Percentiles rank a stretch among this genome's conserved stretches.
Conservation (phyloP, 37 sponge, comb jelly and placozoan species). For the Halichondria panicea region DNA sequence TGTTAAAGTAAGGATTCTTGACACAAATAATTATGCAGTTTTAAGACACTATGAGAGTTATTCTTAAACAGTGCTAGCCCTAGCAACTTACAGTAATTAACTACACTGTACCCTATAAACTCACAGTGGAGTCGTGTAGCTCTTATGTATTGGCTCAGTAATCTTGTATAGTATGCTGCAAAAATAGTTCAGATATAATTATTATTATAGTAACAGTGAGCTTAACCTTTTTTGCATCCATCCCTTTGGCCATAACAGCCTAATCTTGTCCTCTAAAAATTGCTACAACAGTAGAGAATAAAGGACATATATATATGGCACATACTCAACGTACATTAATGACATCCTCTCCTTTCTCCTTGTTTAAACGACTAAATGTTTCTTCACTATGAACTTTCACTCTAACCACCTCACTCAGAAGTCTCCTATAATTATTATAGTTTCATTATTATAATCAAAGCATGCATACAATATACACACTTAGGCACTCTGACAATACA, state of each 20-base stretch:
- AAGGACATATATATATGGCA: background rate
- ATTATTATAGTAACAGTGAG: background rate
- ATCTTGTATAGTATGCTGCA: slow-evolving; percentile 55
- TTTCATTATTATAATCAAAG: no score
- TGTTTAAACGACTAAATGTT: background rate
- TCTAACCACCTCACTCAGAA: slow-evolving; percentile 46
- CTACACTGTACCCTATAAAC: no score
- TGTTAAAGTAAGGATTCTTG: no score
- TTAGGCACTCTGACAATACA: no score
- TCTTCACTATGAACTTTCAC: slow-evolving; percentile 57
- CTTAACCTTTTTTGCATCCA: slow-evolving; percentile 74
- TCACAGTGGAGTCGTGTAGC: slow-evolving; percentile 44
- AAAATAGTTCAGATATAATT: background rate
- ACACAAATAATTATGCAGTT: no score
- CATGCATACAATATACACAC: no score
- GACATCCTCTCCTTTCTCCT: slow-evolving; percentile 44
- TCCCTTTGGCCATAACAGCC: slow-evolving; percentile 79
- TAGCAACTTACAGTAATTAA: no score
- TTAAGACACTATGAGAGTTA: no score
- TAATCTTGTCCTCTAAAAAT: slow-evolving; percentile 63
- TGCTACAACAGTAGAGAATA: slow-evolving; percentile 35
- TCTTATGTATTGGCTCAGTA: slow-evolving; percentile 53
- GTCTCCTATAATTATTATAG: no score
- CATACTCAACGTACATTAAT: slow-evolving; percentile 24
- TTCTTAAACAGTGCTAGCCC: no score